Base-by-base conservation (phyloP, 2,113 vertebrate species). In the Xyrauchen texanus region DNA sequence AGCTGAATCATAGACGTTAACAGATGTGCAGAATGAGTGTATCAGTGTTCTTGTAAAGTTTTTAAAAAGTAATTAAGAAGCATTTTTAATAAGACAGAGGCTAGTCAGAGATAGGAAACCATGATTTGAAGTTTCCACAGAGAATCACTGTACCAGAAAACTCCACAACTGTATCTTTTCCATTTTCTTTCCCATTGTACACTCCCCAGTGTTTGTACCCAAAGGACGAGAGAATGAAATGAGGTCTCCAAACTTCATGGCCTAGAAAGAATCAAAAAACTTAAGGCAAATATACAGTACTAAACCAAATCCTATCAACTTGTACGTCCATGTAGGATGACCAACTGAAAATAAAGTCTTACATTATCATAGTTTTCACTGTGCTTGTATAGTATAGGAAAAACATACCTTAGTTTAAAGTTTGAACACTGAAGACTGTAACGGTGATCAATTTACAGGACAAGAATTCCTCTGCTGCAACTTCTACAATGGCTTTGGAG, bases 111-210 rank as follows among this genome's bases (percentile, higher is more conserved):
- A 64, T 45, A 44, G 62, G 62, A 44, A 64, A 64, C 34, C 62
- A 64, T 64, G 34, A 34, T 42, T 9, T 62, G 16, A 62, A 62
- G 9, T 62, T 63, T 63, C 21, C 34, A 63, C 62, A 45, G 34
- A 64, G 42, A 45, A 64, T 13, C 34, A 44, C 42, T 65, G 63
- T 45, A 65, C 63, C 63, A 45, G 63, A 45, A 65, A 65, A 65
- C 42, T 65, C 11, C 3, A 65, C 12, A 65, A 4, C 12, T 7
- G 10, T 65, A 8, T 65, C 2, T 45, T 45, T 0, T 65, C 42
- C 63, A 0, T 65, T 4, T 65, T 45, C 11, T 34, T 65, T 45
- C 12, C 63, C 63, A 65, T 10, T 65, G 63, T 65, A 65, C 63
- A 65, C 42, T 6, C 11, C 63, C 0, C 1, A 65, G 63, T 65